Base-by-base conservation (phyloP, 35 echinoderm and acorn worm genomes). In the Strongylocentrotus purpuratus region DNA sequence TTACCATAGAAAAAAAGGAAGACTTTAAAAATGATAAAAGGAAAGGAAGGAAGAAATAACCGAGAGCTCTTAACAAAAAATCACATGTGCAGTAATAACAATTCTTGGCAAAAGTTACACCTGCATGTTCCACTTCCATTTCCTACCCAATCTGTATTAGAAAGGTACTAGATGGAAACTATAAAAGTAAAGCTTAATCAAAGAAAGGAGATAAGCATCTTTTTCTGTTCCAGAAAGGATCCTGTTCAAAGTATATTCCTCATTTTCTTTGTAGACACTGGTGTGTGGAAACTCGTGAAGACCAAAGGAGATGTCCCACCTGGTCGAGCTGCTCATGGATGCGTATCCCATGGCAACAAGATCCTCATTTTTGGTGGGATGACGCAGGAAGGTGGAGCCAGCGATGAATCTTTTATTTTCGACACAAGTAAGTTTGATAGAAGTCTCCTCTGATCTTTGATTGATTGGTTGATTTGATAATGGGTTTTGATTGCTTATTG, bases 341-440 rank as follows among this genome's bases (percentile, higher is more conserved):
- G 96, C 48, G 95, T 99, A 46, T 94, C 96, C 45, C 90, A 94
- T 71, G 94, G 95, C 94, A 95, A 99, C 90, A 96, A 95, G 78
- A 92, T 98, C 9, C 86, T 98, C 45, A 95, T 99, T 2, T 98
- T 97, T 96, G 97, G 97, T 87, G 98, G 97, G 22, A 98, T 98
- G 97, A 98, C 96, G 41, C 85, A 91, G 33, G 70, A 85, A 14
- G 61, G 93, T 22, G 98, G 98, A 94, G 98, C 98, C 4, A 95
- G 95, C 41, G 98, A 99, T 92, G 94, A 59, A 46, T 61, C 94
- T 2, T 99, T 95, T 92, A 50, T 95, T 4, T 97, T 98, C 59
- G 93, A 99, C 97, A 99, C 97, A 96, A 95, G 98, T 99, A 89
- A 94, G 94, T 97, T 90, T 78, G 65, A 78, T 78, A 78, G 20